These are phyloP conservation scores for Drosophila gunungcola DNA, from an alignment of 1,140 invertebrate genomes.

Conservation along the genomic window DNA sequence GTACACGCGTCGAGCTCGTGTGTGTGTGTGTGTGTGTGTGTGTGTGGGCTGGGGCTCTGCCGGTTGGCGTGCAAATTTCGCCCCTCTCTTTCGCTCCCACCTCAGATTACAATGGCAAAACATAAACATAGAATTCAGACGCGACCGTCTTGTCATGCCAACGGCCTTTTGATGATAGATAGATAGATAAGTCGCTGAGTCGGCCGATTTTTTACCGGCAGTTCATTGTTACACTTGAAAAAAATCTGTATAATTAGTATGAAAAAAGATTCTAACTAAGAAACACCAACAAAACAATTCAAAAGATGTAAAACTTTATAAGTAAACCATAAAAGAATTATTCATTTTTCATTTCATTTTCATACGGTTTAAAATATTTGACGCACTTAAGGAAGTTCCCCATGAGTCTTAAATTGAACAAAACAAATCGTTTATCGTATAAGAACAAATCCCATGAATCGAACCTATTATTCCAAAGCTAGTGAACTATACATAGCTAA, in stretches of 20 bases:
- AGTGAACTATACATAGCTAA: too few relatives aligned
- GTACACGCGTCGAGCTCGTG: slow-evolving; percentile 65
- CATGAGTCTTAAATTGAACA: too few relatives aligned
- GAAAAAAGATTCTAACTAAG: too few relatives aligned
- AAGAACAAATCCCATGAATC: too few relatives aligned
- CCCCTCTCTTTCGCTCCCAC: slow-evolving; percentile 11
- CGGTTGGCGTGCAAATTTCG: slow-evolving; percentile 41
- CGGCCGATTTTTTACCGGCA: slow-evolving; percentile 26
- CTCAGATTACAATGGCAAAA: slow-evolving; percentile 39
- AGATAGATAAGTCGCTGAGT: slow-evolving; percentile 22
- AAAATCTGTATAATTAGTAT: background rate
- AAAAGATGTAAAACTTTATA: too few relatives aligned
- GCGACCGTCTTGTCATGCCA: slow-evolving; percentile 29
- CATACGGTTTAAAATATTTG: too few relatives aligned
- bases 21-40: slow-evolving; percentile 30
- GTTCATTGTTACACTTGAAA: slow-evolving; percentile 1
- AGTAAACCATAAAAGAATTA: too few relatives aligned
- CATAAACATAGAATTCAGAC: slow-evolving; percentile 52
- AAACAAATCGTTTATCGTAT: too few relatives aligned
- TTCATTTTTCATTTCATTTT: too few relatives aligned
- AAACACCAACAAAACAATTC: too few relatives aligned
- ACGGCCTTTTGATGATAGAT: slow-evolving; percentile 35
- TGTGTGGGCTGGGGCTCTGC: slow-evolving; percentile 23
- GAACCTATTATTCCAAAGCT: too few relatives aligned
- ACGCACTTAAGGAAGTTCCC: too few relatives aligned